These are phyloP conservation scores for Caerostris darwini DNA, from an alignment of 1,140 invertebrate species.

Conservation along the genomic window DNA sequence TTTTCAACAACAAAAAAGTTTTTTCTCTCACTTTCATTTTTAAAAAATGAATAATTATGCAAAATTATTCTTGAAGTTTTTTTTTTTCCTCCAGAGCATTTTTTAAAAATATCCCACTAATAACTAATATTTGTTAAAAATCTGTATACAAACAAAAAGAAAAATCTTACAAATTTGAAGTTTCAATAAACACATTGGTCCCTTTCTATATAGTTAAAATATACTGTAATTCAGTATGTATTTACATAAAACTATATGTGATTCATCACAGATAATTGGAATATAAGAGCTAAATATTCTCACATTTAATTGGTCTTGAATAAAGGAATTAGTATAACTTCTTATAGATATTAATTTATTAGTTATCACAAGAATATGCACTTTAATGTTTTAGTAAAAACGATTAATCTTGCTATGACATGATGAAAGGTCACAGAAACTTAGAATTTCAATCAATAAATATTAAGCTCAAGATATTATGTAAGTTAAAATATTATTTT, in stretches of 20 bases:
- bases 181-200: not conserved
- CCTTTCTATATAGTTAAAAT: not conserved
- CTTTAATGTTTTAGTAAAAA: not conserved
- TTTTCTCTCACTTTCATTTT: no score
- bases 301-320: not conserved
- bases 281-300: not conserved
- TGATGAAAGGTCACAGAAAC: not conserved
- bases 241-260: not conserved
- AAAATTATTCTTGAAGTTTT: no score
- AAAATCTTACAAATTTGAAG: no score
- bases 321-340: no score
- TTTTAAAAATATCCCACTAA: no score
- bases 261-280: slow-evolving; percentile 12
- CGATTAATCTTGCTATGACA: no score
- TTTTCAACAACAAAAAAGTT: no score
- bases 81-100: no score
- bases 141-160: no score
- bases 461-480: not conserved
- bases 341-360: not conserved
- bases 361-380: not conserved
- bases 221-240: not conserved
- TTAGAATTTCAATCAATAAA: not conserved
- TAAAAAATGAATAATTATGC: no score
- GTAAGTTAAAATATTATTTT: not conserved
- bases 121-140: no score